Conservation (phyloP, 2,113 vertebrate genomes). For the Rana temporaria region DNA sequence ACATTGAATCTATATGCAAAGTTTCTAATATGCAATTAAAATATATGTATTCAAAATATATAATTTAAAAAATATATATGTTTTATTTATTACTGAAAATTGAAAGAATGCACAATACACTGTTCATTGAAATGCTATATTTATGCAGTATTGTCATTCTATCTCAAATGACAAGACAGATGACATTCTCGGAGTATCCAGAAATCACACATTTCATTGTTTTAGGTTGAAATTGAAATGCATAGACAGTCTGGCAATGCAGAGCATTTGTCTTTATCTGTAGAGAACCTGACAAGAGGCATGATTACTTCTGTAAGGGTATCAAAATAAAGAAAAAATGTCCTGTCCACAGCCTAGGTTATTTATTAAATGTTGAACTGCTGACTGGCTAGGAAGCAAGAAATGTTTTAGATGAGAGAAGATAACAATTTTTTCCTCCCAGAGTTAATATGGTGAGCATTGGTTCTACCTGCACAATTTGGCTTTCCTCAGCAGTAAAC, state of each 20-base stretch:
- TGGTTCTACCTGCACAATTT: conserved; percentile 56
- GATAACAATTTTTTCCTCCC: conserved; percentile 19
- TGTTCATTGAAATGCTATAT: conserved; percentile 44
- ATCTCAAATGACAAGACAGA: conserved; percentile 69
- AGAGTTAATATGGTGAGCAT: conserved; percentile 19
- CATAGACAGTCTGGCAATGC: conserved; percentile 73
- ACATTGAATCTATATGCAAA: too few species aligned
- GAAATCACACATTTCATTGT: conserved; percentile 65
- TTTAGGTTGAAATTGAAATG: conserved; percentile 69
- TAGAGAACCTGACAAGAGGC: conserved; percentile 73
- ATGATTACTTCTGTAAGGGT: conserved; percentile 75
- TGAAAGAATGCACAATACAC: conserved; percentile 27
- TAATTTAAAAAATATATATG: too few species aligned
- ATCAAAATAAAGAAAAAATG: conserved; percentile 69
- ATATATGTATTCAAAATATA: neutral
- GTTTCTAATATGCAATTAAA: neutral
- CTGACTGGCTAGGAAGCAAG: conserved; percentile 66
- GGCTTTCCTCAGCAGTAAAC: conserved; percentile 36
- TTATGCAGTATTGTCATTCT: conserved; percentile 55
- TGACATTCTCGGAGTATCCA: conserved; percentile 60
- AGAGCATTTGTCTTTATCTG: conserved; percentile 74
- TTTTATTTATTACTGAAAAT: neutral
- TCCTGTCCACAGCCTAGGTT: conserved; percentile 58
- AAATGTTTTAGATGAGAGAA: conserved; percentile 60
- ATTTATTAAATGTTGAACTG: conserved; percentile 71